These are phyloP conservation scores for Centropyge bicolor DNA, from an alignment of 2,797 vertebrate species.

Conservation along the genomic window DNA sequence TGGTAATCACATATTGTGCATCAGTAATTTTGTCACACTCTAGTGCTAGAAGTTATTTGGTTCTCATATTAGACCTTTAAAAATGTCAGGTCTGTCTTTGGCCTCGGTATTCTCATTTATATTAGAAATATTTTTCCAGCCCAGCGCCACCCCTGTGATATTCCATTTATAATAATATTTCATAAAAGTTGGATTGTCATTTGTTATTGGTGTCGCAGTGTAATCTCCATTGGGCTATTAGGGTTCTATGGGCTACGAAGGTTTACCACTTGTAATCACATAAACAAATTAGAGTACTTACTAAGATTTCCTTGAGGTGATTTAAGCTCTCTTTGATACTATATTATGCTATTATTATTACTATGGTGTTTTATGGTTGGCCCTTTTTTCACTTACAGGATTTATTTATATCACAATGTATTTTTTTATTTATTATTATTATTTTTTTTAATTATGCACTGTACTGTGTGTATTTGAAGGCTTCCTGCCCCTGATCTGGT, in stretches of 20 bases:
- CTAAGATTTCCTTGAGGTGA: not conserved
- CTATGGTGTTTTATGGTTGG: not conserved
- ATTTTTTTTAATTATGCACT: too few species aligned
- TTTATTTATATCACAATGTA: not conserved
- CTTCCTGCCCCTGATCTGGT: too few species aligned
- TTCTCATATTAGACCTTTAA: slow-evolving; percentile 11
- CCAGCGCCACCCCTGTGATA: not conserved
- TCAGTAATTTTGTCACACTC: slow-evolving; percentile 33
- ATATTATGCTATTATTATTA: too few species aligned
- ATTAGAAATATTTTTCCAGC: not conserved
- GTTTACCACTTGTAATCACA: not conserved
- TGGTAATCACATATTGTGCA: slow-evolving; percentile 23
- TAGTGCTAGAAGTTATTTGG: slow-evolving; percentile 2
- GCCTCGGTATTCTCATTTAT: not conserved
- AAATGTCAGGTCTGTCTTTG: slow-evolving; percentile 17
- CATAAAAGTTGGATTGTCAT: slow-evolving; percentile 4
- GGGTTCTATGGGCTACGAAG: not conserved
- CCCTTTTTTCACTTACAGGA: not conserved
- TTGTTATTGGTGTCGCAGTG: not conserved
- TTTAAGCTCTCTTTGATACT: not conserved
- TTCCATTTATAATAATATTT: slow-evolving; percentile 5
- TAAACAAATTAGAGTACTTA: slow-evolving; percentile 2
- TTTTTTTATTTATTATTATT: too few species aligned
- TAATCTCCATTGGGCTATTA: slow-evolving; percentile 11
- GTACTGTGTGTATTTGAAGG: too few species aligned